Conservation (phyloP, 1,140 invertebrate species). For the Vanessa tameamea region DNA sequence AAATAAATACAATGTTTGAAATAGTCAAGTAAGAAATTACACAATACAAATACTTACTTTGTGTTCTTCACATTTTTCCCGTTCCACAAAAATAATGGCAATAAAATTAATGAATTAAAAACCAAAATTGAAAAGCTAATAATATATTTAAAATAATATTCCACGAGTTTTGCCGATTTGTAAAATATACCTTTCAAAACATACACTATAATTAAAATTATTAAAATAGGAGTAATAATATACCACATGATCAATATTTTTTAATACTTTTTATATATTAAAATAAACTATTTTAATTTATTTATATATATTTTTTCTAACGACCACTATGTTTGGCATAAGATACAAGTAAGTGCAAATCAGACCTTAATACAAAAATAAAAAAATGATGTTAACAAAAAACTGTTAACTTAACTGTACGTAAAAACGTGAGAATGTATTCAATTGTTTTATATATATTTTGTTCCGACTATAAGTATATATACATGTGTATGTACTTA, state of each 20-base stretch:
- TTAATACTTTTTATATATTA: neutral
- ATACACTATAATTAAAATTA: neutral
- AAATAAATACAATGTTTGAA: too few species aligned
- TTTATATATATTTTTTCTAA: neutral
- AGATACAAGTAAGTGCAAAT: too few species aligned
- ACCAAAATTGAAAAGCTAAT: neutral
- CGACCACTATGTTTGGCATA: too few species aligned
- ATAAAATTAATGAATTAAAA: neutral
- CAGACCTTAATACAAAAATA: too few species aligned
- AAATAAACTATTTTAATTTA: neutral
- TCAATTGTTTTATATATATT: too few species aligned
- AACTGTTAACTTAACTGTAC: too few species aligned
- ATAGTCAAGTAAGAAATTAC: too few species aligned
- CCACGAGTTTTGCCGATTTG: neutral
- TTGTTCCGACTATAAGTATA: too few species aligned
- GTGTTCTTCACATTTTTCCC: slow-evolving; percentile 26
- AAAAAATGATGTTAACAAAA: too few species aligned
- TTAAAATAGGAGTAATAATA: neutral
- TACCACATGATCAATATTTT: neutral
- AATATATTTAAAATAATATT: neutral
- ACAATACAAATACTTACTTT: slow-evolving; percentile 18
- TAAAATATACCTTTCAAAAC: neutral
- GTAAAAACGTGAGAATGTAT: too few species aligned
- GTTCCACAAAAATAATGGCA: slow-evolving; percentile 9
- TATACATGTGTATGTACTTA: too few species aligned